Base-by-base conservation (phyloP, 2,113 vertebrate species). In the Thinocorus orbignyianus region DNA sequence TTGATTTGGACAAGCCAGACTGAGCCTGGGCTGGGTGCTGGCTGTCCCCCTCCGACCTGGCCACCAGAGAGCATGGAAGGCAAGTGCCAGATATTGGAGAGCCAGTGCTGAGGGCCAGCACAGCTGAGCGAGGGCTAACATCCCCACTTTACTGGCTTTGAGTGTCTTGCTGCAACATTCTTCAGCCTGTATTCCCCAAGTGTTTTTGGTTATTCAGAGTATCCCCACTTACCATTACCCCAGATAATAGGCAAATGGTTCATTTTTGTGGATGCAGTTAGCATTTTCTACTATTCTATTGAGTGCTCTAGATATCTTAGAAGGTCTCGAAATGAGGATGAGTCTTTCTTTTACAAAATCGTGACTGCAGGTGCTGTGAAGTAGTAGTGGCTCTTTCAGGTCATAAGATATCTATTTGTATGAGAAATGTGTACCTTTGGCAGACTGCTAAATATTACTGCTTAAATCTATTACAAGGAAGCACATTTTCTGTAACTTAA, bases 401-500 rank as follows among this genome's bases (percentile, higher is more conserved):
- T 93, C 42, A 85, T 65, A 92, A 96, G 96, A 84, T 89, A 93
- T 71, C 83, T 97, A 49, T 96, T 97, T 97, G 68, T 90, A 95
- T 97, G 92, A 97, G 94, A 97, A 97, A 97, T 97, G 78, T 81
- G 91, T 73, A 78, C 96, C 92, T 98, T 97, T 97, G 97, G 96
- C 94, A 97, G 92, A 81, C 82, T 98, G 85, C 94, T 98, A 97
- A 98, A 95, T 98, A 97, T 97, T 97, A 88, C 90, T 97, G 95
- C 96, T 97, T 94, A 94, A 98, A 97, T 96, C 97, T 98, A 98
- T 98, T 98, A 98, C 91, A 96, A 96, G 93, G 95, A 98, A 97
- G 97, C 93, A 98, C 78, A 97, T 97, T 98, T 98, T 98, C 96
- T 90, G 83, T 98, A 98, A 98, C 96, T 98, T 98, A 98, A 98